Evolutionary conservation across 2,888 invertebrate genomes (phyloP).

Genomic region (Parascotia fuliginaria): DNA sequence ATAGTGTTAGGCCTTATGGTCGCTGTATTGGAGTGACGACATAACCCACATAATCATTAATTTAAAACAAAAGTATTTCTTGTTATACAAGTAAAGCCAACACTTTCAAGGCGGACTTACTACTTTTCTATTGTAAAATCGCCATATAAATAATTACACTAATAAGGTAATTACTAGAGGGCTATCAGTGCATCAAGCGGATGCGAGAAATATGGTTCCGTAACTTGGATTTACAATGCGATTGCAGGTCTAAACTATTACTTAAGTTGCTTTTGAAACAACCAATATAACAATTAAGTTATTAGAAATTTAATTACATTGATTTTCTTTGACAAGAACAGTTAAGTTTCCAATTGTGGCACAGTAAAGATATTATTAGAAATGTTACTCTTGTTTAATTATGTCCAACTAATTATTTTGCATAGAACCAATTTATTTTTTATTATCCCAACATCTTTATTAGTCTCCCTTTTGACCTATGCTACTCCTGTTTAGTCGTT

Average conservation of each 20-base stretch:
- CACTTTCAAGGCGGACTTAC: constrained; percentile 1
- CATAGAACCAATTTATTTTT: background rate
- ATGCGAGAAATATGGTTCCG: constrained; percentile 55
- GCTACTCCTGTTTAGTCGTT: background rate
- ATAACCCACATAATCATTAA: too few relatives aligned
- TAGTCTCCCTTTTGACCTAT: background rate
- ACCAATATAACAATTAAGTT: constrained; percentile 17
- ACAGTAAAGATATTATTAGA: too few relatives aligned
- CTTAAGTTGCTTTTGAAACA: constrained; percentile 7
- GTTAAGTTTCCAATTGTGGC: background rate
- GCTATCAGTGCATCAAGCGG: constrained; percentile 59
- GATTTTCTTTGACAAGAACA: constrained; percentile 11
- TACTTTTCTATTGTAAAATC: constrained; percentile 44
- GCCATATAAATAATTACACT: constrained; percentile 53
- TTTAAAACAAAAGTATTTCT: too few relatives aligned
- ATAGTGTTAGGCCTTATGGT: too few relatives aligned
- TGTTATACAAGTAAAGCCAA: too few relatives aligned
- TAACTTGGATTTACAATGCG: constrained; percentile 44
- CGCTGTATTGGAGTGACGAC: too few relatives aligned
- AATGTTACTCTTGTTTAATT: background rate
- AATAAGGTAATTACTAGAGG: constrained; percentile 56
- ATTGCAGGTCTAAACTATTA: constrained; percentile 36
- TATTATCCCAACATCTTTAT: background rate
- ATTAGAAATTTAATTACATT: constrained; percentile 15
- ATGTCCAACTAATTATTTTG: background rate